These are phyloP conservation scores for Ancistrus triradiatus DNA, from an alignment of 2,113 vertebrate species.

Conservation along the genomic window DNA sequence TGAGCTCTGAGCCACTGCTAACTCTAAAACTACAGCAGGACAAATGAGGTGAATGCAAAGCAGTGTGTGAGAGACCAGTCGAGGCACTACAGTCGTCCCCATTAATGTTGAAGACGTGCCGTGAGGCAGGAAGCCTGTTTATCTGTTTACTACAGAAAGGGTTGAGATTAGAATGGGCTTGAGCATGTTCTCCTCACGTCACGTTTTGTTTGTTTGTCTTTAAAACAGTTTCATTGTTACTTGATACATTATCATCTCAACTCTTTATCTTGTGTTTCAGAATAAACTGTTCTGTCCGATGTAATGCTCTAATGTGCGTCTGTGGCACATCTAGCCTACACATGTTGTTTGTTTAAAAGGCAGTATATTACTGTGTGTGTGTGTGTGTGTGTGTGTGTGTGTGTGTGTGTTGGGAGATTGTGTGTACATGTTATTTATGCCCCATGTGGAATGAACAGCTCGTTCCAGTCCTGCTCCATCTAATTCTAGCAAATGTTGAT, in stretches of 20 bases:
- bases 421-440: conserved; percentile 22
- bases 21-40: background rate
- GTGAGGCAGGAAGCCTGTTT: background rate
- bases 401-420: too few species aligned
- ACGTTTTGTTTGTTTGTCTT: background rate
- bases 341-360: background rate
- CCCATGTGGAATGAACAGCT: conserved; percentile 16
- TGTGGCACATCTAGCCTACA: too few species aligned
- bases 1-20: conserved; percentile 24
- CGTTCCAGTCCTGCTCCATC: conserved; percentile 13
- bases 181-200: too few species aligned
- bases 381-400: too few species aligned
- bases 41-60: background rate
- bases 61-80: conserved; percentile 4
- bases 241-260: conserved; percentile 13
- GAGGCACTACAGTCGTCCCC: conserved; percentile 12
- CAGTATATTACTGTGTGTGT: conserved; percentile 18
- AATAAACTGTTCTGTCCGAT: too few species aligned
- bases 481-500: too few species aligned
- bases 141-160: too few species aligned
- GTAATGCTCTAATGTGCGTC: too few species aligned
- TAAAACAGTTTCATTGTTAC: background rate
- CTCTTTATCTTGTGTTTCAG: too few species aligned
- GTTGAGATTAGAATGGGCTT: too few species aligned
- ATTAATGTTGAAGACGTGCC: conserved; percentile 22